Base-by-base conservation (phyloP, 1,140 invertebrate genomes). In the Ceratina australensis region DNA sequence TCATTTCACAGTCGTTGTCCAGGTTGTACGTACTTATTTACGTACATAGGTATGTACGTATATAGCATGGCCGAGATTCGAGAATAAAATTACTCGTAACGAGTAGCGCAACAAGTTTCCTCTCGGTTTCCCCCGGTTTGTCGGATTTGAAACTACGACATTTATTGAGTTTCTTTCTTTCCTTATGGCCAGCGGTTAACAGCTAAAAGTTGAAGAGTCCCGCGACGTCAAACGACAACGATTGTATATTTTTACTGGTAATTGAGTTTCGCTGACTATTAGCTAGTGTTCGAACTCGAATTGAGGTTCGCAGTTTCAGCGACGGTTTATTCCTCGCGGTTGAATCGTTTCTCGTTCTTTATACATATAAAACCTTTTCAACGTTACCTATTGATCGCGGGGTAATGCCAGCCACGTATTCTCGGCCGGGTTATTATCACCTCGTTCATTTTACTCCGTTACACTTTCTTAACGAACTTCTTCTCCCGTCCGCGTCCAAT, bases 401-500 rank as follows among this genome's bases (percentile, higher is more conserved):
- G 5, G 33, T 7, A 42, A 57, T 52, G 18, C 10, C 42, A 67
- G 52, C 42, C n/a, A 76, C 28, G 26, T 69, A 42, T 42, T 47
- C 56, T 68, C 52, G 20, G 22, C 7, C 28, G 10, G 26, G 12
- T 65, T 16, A 18, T 33, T 22, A 18, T 33, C 56, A 5, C 49
- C 18, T 56, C 60, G 24, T 24, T 66, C 13, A 56, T 15, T 77
- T 33, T 24, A 18, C 12, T 24, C 3, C 49, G 22, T 75, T 49
- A 57, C 15, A 28, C 49, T 67, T 15, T 61, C 26, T 33, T 24
- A 69, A 69, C 61, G 66, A 69, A 60, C 47, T 52, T 69, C 20
- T 49, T 49, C 49, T 42, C 22, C 65, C 52, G 16, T n/a, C 52
- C 7, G 15, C 52, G 52, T 13, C 2, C 52, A 12, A 57, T 47